These are phyloP conservation scores for Antheraea assamensis DNA, from an alignment of 2,888 invertebrate genomes.

Conservation along the genomic window DNA sequence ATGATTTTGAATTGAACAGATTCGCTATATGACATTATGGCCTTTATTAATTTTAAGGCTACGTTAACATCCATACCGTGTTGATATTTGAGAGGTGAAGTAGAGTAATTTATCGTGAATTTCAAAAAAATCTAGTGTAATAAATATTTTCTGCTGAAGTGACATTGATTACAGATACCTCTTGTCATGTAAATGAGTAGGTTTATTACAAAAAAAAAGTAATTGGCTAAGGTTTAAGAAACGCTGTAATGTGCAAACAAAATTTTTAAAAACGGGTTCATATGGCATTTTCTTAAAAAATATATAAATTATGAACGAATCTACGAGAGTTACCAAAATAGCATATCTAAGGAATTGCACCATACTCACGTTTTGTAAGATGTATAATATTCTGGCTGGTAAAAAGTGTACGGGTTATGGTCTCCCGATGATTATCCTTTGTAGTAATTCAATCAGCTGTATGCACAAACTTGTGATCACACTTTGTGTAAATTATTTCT, in stretches of 20 bases:
- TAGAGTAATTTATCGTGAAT: not conserved
- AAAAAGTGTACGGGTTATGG: not conserved
- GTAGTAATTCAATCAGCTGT: slow-evolving; percentile 20
- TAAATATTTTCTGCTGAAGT: slow-evolving; percentile 19
- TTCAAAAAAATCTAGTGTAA: not conserved
- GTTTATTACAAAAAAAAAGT: not conserved
- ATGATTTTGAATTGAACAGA: too few relatives aligned
- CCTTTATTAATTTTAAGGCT: not conserved
- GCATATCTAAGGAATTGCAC: not conserved
- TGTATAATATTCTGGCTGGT: not conserved
- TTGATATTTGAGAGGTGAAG: slow-evolving; percentile 5
- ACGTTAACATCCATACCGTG: not conserved
- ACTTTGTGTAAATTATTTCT: slow-evolving; percentile 22
- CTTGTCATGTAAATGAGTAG: not conserved
- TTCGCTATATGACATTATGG: not conserved
- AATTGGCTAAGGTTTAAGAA: not conserved
- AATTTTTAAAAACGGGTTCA: not conserved
- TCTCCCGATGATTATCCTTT: slow-evolving; percentile 2
- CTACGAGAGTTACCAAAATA: not conserved
- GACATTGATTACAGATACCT: slow-evolving; percentile 6
- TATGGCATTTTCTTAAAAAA: not conserved
- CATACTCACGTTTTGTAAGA: slow-evolving; percentile 7
- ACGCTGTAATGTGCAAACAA: not conserved
- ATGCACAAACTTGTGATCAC: slow-evolving; percentile 42
- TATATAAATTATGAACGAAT: not conserved